Percentiles rank a stretch among this genome's conserved stretches.
These are phyloP conservation scores for Orchesellides sinensis DNA, from an alignment of 2,888 invertebrate genomes.

Conservation along the genomic window DNA sequence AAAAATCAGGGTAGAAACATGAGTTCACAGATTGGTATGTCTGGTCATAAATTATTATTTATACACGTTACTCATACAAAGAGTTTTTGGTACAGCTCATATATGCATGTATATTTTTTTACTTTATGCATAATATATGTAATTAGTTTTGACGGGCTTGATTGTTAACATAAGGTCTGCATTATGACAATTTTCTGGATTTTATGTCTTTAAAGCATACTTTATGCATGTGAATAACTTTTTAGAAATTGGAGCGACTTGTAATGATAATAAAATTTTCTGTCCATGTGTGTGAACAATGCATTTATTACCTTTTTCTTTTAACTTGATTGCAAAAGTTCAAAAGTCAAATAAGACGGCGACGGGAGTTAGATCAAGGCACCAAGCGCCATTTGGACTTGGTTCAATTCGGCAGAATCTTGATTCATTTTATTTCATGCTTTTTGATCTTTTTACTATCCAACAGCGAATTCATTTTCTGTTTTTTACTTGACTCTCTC, in stretches of 20 bases:
- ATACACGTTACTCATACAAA: neutral
- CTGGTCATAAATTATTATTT: slow-evolving; percentile 60
- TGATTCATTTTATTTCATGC: slow-evolving; percentile 55
- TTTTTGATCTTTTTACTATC: slow-evolving; percentile 41
- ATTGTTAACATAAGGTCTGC: neutral
- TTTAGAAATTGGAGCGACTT: slow-evolving; percentile 41
- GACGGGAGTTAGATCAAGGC: slow-evolving; percentile 4
- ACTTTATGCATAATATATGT: slow-evolving; percentile 4
- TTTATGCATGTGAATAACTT: neutral
- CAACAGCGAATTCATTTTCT: slow-evolving; percentile 25
- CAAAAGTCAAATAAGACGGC: slow-evolving; percentile 55
- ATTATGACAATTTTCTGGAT: neutral
- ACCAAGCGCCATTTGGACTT: slow-evolving; percentile 26
- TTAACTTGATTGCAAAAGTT: slow-evolving; percentile 62
- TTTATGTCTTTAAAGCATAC: neutral
- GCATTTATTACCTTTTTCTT: slow-evolving; percentile 61
- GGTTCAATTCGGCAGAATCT: slow-evolving; percentile 39
- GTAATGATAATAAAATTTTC: slow-evolving; percentile 48
- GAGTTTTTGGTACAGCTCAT: neutral
- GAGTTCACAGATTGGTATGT: slow-evolving; percentile 47
- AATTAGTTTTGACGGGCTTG: slow-evolving; percentile 42
- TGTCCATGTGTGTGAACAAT: slow-evolving; percentile 46
- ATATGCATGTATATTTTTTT: slow-evolving; percentile 16
- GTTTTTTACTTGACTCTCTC: slow-evolving; percentile 1
- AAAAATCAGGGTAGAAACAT: slow-evolving; percentile 55